These are phyloP conservation scores for Coremacera marginata DNA, from an alignment of 2,888 invertebrate genomes.

Conservation along the genomic window DNA sequence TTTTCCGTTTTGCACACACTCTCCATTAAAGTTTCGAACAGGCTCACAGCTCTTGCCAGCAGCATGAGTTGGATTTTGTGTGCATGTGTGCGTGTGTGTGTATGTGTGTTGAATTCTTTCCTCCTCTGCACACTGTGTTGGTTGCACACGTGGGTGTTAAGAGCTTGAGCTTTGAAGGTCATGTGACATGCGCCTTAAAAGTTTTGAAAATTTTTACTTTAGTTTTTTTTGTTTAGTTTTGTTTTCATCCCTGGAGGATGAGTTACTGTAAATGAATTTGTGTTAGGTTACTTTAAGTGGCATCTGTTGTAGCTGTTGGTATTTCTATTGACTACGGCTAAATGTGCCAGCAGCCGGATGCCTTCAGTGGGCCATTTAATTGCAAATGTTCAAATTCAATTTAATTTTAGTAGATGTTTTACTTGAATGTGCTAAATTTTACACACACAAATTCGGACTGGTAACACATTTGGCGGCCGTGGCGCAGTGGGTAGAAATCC, in stretches of 20 bases:
- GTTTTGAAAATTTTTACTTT: conserved; percentile 1
- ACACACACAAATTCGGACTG: too few relatives aligned
- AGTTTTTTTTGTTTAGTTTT: not conserved
- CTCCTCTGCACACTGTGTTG: conserved; percentile 16
- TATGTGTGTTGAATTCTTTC: not conserved
- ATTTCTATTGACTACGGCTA: too few relatives aligned
- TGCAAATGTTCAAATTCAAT: too few relatives aligned
- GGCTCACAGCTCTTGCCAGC: conserved; percentile 50
- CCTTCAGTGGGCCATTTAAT: too few relatives aligned
- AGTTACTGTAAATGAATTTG: not conserved
- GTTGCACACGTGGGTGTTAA: conserved; percentile 16
- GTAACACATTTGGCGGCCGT: too few relatives aligned
- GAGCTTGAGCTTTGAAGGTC: conserved; percentile 57
- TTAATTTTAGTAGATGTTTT: too few relatives aligned
- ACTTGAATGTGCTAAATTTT: too few relatives aligned
- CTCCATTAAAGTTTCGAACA: conserved; percentile 60
- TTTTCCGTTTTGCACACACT: conserved; percentile 57
- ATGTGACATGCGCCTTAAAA: conserved; percentile 58
- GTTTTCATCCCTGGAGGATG: not conserved
- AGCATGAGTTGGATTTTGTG: conserved; percentile 1
- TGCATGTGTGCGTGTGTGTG: not conserved
- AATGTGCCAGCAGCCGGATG: too few relatives aligned
- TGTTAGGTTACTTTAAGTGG: not conserved
- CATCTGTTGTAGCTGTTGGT: too few relatives aligned
- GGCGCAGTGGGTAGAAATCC: too few relatives aligned